These are phyloP conservation scores for Drosophila subsilvestris DNA, from an alignment of 2,888 invertebrate genomes.

Conservation along the genomic window DNA sequence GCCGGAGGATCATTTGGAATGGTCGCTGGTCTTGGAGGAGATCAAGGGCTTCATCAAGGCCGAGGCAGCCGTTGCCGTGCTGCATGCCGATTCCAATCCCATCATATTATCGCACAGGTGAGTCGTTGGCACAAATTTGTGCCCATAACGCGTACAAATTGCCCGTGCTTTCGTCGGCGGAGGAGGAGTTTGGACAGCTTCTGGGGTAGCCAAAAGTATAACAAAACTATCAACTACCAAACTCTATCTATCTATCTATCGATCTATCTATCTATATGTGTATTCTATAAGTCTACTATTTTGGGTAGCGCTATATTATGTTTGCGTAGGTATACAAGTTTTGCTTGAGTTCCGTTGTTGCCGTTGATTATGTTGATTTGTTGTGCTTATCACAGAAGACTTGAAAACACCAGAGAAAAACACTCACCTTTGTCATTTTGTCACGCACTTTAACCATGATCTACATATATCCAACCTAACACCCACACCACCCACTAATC, in stretches of 20 bases:
- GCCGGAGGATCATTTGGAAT: slow-evolving; percentile 98
- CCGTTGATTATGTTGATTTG: slow-evolving; percentile 69
- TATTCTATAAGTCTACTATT: slow-evolving; percentile 16
- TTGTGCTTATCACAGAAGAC: slow-evolving; percentile 84
- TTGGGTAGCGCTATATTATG: slow-evolving; percentile 43
- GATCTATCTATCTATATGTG: neutral
- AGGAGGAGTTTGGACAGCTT: slow-evolving; percentile 80
- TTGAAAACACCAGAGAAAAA: slow-evolving; percentile 76
- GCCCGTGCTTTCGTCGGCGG: slow-evolving; percentile 85
- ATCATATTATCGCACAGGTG: slow-evolving; percentile 95
- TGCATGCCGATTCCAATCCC: slow-evolving; percentile 94
- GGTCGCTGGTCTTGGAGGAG: slow-evolving; percentile 97
- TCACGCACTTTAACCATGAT: slow-evolving; percentile 72
- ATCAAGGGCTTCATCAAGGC: slow-evolving; percentile 97
- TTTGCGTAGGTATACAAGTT: slow-evolving; percentile 77
- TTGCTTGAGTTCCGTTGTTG: slow-evolving; percentile 75
- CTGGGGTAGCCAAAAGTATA: slow-evolving; percentile 61
- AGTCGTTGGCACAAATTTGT: slow-evolving; percentile 68
- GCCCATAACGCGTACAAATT: slow-evolving; percentile 64
- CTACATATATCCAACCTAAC: slow-evolving; percentile 38
- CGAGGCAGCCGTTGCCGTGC: slow-evolving; percentile 94
- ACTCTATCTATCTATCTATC: slow-evolving; percentile 28
- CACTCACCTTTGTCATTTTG: slow-evolving; percentile 75
- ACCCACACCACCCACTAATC: slow-evolving; percentile 35
- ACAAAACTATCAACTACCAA: too few species aligned